phyloP scores from a whole-genome alignment of 92 coral and sea anemone species.

The Porites evermanni region DNA sequence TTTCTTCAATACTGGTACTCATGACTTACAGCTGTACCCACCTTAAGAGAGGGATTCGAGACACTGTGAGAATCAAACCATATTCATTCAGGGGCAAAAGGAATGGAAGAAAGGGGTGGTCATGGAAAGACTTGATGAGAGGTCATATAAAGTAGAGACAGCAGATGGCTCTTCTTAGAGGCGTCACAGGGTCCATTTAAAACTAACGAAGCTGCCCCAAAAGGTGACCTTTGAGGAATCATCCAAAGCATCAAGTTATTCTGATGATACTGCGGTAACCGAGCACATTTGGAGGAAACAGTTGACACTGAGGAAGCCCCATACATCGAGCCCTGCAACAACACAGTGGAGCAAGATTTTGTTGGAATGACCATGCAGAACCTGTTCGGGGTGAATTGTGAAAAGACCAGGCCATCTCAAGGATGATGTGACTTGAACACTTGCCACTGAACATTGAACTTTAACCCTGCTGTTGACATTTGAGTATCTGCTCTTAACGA shows the following conservation, averaged over 20 bases:
- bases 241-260: background rate
- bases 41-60: conserved; percentile 18
- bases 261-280: background rate
- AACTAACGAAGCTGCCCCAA: background rate
- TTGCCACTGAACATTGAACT: background rate
- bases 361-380: background rate
- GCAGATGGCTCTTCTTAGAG: conserved; percentile 21
- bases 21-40: conserved; percentile 18
- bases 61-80: conserved; percentile 28
- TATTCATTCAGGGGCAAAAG: conserved; percentile 30
- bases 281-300: background rate
- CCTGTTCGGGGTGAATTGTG: background rate
- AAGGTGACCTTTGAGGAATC: background rate
- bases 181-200: conserved; percentile 48
- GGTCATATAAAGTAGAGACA: conserved; percentile 32
- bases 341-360: background rate
- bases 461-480: background rate
- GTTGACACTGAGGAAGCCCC: background rate
- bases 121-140: conserved; percentile 31
- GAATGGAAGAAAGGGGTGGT: conserved; percentile 48
- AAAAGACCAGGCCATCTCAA: background rate
- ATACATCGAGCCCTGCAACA: background rate
- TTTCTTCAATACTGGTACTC: conserved; percentile 29
- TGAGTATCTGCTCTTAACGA: background rate
- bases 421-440: background rate